A percentile compares a stretch with the other conserved stretches of the same genome.
Evolutionary conservation across 2,113 vertebrate species (phyloP).

Genomic region (Symphodus melops): DNA sequence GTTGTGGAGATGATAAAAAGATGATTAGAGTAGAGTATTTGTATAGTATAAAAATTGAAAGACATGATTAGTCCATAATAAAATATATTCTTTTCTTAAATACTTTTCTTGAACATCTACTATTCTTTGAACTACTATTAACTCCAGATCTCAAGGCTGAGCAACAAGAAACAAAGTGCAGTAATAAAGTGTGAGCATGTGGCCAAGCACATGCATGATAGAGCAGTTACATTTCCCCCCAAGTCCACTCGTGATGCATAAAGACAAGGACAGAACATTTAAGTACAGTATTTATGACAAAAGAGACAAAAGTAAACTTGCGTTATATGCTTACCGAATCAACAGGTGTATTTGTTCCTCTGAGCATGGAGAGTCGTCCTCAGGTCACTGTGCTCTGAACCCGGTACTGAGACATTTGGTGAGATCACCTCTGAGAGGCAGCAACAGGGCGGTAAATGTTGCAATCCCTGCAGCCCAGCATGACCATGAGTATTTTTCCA

Average conservation of each 20-base stretch:
- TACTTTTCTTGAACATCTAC: not conserved
- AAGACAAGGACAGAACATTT: not conserved
- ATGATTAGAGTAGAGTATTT: not conserved
- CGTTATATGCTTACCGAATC: conserved; percentile 19
- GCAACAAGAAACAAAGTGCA: too few relatives aligned
- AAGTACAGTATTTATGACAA: not conserved
- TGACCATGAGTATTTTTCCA: conserved; percentile 62
- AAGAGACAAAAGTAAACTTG: conserved; percentile 23
- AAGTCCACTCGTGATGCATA: not conserved
- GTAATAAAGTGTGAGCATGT: not conserved
- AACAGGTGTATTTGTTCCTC: conserved; percentile 21
- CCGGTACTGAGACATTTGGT: conserved; percentile 6
- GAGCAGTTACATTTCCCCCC: not conserved
- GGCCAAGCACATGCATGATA: not conserved
- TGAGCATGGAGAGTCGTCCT: not conserved
- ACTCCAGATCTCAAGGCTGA: not conserved
- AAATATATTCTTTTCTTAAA: not conserved
- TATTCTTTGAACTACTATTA: too few relatives aligned
- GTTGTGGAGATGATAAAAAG: conserved; percentile 1
- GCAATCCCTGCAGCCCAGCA: conserved; percentile 63
- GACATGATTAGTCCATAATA: not conserved
- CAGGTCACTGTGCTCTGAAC: conserved; percentile 8
- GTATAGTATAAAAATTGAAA: not conserved
- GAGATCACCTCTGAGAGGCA: conserved; percentile 43
- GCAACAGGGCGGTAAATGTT: conserved; percentile 61